phyloP scores from a whole-genome alignment of 2,113 vertebrate genomes.

The Oenanthe oenanthe region DNA sequence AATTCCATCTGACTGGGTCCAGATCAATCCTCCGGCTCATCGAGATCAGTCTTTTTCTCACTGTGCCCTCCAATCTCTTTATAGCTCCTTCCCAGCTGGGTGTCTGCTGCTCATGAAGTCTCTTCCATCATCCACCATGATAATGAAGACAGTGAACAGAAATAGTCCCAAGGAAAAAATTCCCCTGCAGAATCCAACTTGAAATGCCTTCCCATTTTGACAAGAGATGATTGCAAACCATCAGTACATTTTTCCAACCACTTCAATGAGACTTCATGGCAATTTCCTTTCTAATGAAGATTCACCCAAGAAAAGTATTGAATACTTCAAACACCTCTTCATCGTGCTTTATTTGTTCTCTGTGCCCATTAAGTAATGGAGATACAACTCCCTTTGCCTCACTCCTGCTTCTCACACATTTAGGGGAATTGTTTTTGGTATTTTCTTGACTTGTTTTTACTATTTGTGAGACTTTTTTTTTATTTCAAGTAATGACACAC shows the following conservation, averaged over 20 bases:
- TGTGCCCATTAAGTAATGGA: background rate
- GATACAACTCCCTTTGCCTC: background rate
- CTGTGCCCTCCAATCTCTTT: constrained; percentile 21
- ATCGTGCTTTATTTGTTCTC: background rate
- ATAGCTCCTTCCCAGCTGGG: constrained; percentile 30
- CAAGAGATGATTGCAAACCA: background rate
- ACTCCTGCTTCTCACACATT: background rate
- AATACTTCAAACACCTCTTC: background rate
- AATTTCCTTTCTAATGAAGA: background rate
- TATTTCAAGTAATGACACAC: background rate
- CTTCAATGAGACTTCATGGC: background rate
- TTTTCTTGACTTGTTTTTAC: background rate
- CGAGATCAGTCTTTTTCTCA: background rate
- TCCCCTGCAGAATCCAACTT: background rate
- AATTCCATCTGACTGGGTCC: background rate
- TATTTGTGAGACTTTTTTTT: background rate
- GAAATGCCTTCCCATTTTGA: constrained; percentile 4
- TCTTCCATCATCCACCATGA: constrained; percentile 41
- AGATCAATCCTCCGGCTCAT: constrained; percentile 11
- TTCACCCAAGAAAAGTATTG: background rate
- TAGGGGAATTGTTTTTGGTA: background rate
- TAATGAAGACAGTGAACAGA: constrained; percentile 54
- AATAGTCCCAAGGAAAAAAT: constrained; percentile 43
- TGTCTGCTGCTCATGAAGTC: background rate
- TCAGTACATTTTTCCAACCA: background rate